phyloP scores from a whole-genome alignment of 1,140 invertebrate genomes.

The Temnothorax nylanderi region DNA sequence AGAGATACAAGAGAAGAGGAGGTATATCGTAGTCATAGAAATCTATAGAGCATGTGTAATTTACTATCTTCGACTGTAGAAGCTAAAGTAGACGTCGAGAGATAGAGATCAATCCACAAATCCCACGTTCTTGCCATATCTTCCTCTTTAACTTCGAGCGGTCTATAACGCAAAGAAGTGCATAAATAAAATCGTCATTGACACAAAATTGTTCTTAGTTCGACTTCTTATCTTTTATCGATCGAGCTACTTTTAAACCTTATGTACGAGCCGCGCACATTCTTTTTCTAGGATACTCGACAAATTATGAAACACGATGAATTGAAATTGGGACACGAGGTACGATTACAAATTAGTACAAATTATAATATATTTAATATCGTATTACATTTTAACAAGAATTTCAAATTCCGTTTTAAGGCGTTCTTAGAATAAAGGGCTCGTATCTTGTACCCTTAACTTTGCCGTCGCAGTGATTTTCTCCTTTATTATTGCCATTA shows the following conservation, averaged over 20 bases:
- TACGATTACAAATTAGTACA: not conserved
- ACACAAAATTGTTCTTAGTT: not conserved
- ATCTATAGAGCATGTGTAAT: slow-evolving; percentile 55
- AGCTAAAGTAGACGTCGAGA: slow-evolving; percentile 38
- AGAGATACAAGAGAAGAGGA: slow-evolving; percentile 1
- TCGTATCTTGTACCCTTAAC: slow-evolving; percentile 18
- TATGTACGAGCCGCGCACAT: not conserved
- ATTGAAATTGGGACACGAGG: not conserved
- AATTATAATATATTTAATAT: not conserved
- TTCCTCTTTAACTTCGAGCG: slow-evolving; percentile 4
- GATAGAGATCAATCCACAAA: slow-evolving; percentile 25
- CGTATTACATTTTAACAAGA: slow-evolving; percentile 18
- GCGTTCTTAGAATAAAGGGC: not conserved
- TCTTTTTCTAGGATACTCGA: not conserved
- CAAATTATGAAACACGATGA: not conserved
- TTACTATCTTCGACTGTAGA: slow-evolving; percentile 5
- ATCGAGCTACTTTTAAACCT: slow-evolving; percentile 2
- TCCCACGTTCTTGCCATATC: not conserved
- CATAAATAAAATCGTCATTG: not conserved
- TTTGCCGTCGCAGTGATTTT: slow-evolving; percentile 40
- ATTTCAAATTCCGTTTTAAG: not conserved
- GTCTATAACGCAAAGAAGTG: not conserved
- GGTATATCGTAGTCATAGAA: slow-evolving; percentile 32
- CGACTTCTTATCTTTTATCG: not conserved
- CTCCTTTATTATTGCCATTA: slow-evolving; percentile 46